Base-by-base conservation (phyloP, 2,888 invertebrate species). In the Lasioglossum figueresi region DNA sequence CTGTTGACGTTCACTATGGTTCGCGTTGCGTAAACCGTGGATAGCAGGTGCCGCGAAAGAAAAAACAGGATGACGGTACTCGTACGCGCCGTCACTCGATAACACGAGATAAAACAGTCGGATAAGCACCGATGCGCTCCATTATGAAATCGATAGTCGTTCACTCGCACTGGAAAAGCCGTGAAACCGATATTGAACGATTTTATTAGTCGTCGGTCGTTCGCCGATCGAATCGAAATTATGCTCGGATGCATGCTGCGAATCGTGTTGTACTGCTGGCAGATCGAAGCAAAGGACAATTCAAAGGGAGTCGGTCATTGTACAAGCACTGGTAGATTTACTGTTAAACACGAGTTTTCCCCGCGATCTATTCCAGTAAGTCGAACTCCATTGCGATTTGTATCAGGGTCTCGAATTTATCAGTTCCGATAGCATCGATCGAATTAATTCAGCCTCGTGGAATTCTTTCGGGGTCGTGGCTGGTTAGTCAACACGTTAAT, bases 1-100 rank as follows among this genome's bases (percentile, higher is more conserved):
- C 31, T 6, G 31, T 34, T 34, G 19, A 63, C 43, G 3, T 63
- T 63, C 40, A 31, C 5, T 8, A 3, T 12, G 43, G 12, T 34
- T 43, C 23, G 4, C 31, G 76, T 76, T 45, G n/a, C 63, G 63
- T 66, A 66, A 76, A 45, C 43, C 23, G 6, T 31, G 75, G 43
- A 43, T 43, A 31, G 10, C 59, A 43, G 75, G 31, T 59, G 43
- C 43, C 19, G 40, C 31, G 16, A 43, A 31, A 5, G 27, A 37
- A 27, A 27, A 19, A 52, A 52, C 48, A 31, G 16, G 40, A 23
- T 37, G 66, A 1, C 34, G 10, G 23, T 23, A 12, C 4, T 19
- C 10, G 34, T 19, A 4, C 66, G 23, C 10, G 27, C 8, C 19
- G 23, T 23, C 66, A 5, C 63, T 76, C 63, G 76, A 76, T 63